Base-by-base conservation (phyloP, 2,888 invertebrate species). In the Zaprionus obscuricornis region DNA sequence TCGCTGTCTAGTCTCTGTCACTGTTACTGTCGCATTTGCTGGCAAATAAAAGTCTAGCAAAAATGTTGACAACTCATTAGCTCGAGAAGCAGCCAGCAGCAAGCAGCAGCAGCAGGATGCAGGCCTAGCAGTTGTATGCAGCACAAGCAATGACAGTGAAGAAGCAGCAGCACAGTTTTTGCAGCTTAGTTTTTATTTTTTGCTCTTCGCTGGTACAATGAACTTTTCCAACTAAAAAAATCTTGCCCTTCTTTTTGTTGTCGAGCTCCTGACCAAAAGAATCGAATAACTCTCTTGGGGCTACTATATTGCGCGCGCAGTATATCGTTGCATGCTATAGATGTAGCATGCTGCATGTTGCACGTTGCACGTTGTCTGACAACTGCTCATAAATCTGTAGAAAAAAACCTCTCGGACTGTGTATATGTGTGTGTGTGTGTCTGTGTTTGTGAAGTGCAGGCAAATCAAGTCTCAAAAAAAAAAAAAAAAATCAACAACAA, bases 51-150 rank as follows among this genome's bases (percentile, higher is more conserved):
- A 66, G 62, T 56, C 64, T n/a, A 31, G 47, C 60, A 66, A 54
- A 64, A 69, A 63, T 68, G 83, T 85, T 68, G 83, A 76, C 85
- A 83, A 68, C 75, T 81, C 73, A 82, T 81, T 85, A 78, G 70
- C 66, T 34, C 33, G 20, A 13, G 51, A 20, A 54, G 22, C 27
- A 17, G 43, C 11, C 10, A 13, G n/a, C 11, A 43, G 29, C n/a
- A 16, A 18, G 6, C 47, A 58, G 36, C 50, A 54, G 33, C 27
- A n/a, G n/a, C n/a, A n/a, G n/a, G n/a, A n/a, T n/a, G n/a, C n/a
- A n/a, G n/a, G n/a, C n/a, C n/a, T n/a, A n/a, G n/a, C n/a, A n/a
- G n/a, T n/a, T n/a, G n/a, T n/a, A n/a, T n/a, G n/a, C n/a, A n/a
- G n/a, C n/a, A n/a, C n/a, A n/a, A n/a, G n/a, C n/a, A n/a, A n/a